Base-by-base conservation (phyloP, 2,113 vertebrate genomes). In the Hippocampus zosterae region DNA sequence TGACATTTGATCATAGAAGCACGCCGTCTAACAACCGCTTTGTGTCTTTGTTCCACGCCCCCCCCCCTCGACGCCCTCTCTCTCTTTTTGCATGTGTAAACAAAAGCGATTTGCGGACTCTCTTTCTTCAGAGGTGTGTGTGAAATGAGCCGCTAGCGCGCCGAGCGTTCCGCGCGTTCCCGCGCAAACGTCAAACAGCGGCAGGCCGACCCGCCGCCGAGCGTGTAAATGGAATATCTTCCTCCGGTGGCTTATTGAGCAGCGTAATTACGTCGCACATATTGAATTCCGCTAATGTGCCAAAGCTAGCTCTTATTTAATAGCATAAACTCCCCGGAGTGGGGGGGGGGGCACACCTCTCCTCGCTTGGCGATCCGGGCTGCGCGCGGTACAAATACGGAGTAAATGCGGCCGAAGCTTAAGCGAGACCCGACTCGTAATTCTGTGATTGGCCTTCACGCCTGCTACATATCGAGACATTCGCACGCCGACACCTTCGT, bases 251-350 rank as follows among this genome's bases (percentile, higher is more conserved):
- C 87, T 91, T 91, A 91, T 91, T 91, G 89, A 89, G 88, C 85
- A 88, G 85, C 89, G 89, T 91, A 91, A 91, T 91, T 91, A 88
- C 87, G 89, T 91, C 88, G 84, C 88, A 88, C 84, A 88, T 89
- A 91, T 91, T 89, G 88, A 89, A 89, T 91, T 88, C 87, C 87
- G 85, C 88, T 91, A 89, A 91, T 88, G 89, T 81, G 85, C 83
- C 85, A 88, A 89, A 89, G 87, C 85, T 88, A 85, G 88, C 76
- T 88, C 87, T 91, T 91, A 91, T 91, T 91, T 88, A 91, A 91
- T 91, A 87, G 83, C 86, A 81, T 84, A 75, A 46, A 81, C 81
- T 88, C 88, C 89, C 89, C 1, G 65, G 83, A 85, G 89, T 84
- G 77, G 75, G 71, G 25, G 81, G 79, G 81, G 84, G 80, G 85